Percentiles rank a stretch among this genome's conserved stretches.
These are phyloP conservation scores for Melanaphis sacchari DNA, from an alignment of 1,140 invertebrate species.

Conservation along the genomic window DNA sequence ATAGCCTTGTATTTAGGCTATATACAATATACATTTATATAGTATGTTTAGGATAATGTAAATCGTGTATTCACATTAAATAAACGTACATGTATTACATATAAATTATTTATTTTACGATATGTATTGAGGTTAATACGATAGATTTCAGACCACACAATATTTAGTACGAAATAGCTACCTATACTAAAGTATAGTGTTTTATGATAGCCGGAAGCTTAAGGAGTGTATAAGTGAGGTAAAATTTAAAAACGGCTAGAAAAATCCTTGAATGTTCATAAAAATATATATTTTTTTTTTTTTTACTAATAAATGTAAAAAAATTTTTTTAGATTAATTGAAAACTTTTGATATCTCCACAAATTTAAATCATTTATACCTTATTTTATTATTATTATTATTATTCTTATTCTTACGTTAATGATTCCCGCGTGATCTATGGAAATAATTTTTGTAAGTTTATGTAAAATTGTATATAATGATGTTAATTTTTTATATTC, in stretches of 20 bases:
- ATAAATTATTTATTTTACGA: not conserved
- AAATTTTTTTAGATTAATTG: not conserved
- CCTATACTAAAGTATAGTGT: not conserved
- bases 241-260: not conserved
- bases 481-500: not conserved
- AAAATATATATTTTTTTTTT: not conserved
- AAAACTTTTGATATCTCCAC: not conserved
- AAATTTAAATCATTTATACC: not conserved
- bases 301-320: not conserved
- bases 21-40: not conserved
- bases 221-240: not conserved
- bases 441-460: not conserved
- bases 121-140: not conserved
- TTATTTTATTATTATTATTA: no score
- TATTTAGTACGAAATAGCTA: not conserved
- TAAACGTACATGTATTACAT: not conserved
- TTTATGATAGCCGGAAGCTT: not conserved
- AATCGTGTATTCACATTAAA: not conserved
- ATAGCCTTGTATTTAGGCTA: no score
- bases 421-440: not conserved
- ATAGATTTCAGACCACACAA: constrained; percentile 24
- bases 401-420: not conserved
- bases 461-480: not conserved
- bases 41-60: not conserved
- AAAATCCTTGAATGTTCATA: not conserved